Evolutionary conservation across 2,888 invertebrate genomes (phyloP).

Genomic region (Tineola bisselliella): DNA sequence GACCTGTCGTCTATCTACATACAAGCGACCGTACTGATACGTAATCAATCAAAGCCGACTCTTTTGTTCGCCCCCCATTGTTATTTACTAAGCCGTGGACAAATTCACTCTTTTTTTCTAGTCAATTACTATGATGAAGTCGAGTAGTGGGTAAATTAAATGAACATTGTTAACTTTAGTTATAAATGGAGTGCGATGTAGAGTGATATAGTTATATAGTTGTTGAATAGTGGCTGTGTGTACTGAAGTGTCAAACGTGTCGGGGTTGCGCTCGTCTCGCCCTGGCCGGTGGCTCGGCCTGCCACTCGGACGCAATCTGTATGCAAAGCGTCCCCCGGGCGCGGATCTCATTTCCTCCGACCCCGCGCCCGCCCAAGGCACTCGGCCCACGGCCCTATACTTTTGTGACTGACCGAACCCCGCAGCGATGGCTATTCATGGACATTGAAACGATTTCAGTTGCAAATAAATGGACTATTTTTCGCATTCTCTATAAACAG

Average conservation of each 20-base stretch:
- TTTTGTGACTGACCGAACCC: constrained; percentile 24
- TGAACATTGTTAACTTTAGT: neutral
- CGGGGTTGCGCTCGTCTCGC: neutral
- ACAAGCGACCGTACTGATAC: constrained; percentile 9
- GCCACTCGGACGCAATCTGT: constrained; percentile 18
- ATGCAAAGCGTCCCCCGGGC: constrained; percentile 30
- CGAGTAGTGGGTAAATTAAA: neutral
- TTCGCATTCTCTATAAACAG: neutral
- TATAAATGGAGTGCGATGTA: neutral
- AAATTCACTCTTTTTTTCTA: constrained; percentile 8
- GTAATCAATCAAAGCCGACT: constrained; percentile 9
- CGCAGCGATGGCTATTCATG: constrained; percentile 15
- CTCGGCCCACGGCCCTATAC: constrained; percentile 14
- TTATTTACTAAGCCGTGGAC: neutral
- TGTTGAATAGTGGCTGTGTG: neutral
- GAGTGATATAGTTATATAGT: neutral
- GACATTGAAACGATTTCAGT: neutral
- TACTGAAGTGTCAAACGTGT: constrained; percentile 2
- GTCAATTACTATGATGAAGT: constrained; percentile 9
- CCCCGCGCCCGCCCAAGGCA: constrained; percentile 13
- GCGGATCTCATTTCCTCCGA: constrained; percentile 26
- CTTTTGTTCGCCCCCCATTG: constrained; percentile 11
- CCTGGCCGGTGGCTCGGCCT: neutral
- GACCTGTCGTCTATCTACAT: constrained; percentile 3
- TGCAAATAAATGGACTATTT: neutral